Conservation (phyloP, 2,113 vertebrate genomes). For the Prochilodus magdalenae region DNA sequence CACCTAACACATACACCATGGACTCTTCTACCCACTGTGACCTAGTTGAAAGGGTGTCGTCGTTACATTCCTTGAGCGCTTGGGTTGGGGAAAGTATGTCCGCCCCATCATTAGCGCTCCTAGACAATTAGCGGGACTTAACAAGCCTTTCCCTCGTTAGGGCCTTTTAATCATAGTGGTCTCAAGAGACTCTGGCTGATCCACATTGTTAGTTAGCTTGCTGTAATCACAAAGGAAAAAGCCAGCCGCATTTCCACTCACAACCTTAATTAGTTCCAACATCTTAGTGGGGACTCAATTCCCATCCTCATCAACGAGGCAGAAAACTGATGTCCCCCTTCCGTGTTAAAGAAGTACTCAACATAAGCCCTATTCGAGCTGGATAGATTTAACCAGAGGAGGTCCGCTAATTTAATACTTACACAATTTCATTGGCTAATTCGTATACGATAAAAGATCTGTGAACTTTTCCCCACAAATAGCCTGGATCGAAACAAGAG, state of each 20-base stretch:
- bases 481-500: no score
- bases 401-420: no score
- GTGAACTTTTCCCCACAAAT: no score
- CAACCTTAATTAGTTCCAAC: slow-evolving; percentile 29
- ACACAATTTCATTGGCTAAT: no score
- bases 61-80: slow-evolving; percentile 67
- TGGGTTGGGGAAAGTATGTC: slow-evolving; percentile 57
- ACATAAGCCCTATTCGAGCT: no score
- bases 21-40: slow-evolving; percentile 36
- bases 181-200: slow-evolving; percentile 59
- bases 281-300: slow-evolving; percentile 1
- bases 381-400: no score
- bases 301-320: not conserved
- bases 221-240: slow-evolving; percentile 64
- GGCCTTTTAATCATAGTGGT: slow-evolving; percentile 68
- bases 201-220: slow-evolving; percentile 42
- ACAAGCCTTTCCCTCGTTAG: slow-evolving; percentile 67
- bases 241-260: slow-evolving; percentile 23
- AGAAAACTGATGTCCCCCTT: not conserved
- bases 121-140: slow-evolving; percentile 68
- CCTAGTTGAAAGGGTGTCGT: slow-evolving; percentile 44
- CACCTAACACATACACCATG: no score
- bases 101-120: slow-evolving; percentile 68
- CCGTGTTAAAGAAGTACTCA: not conserved
- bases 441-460: no score